A percentile compares a stretch with the other conserved stretches of the same genome.
Conservation (phyloP, 2,113 vertebrate species). For the Corynorhinus townsendii region DNA sequence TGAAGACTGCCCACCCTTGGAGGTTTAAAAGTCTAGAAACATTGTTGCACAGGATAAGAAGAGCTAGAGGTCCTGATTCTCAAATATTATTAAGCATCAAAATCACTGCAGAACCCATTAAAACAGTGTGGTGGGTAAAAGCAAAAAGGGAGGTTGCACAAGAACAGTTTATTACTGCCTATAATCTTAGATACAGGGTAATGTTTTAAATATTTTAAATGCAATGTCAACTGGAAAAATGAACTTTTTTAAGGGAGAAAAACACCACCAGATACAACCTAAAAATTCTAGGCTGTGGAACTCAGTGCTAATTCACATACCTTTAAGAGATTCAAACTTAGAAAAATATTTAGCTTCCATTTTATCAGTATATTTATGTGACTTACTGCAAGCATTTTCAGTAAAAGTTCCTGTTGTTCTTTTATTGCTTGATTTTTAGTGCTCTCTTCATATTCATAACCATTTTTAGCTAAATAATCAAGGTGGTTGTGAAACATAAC, state of each 20-base stretch:
- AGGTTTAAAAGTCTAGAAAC: background rate
- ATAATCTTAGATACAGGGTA: background rate
- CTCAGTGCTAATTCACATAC: background rate
- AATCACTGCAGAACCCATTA: background rate
- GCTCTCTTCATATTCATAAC: conserved; percentile 89
- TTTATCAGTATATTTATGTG: conserved; percentile 16
- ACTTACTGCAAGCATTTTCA: conserved; percentile 99
- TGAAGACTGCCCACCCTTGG: background rate
- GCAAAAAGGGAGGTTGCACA: background rate
- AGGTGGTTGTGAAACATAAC: conserved; percentile 89
- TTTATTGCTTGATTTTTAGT: conserved; percentile 84
- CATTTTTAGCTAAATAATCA: conserved; percentile 89
- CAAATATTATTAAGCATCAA: background rate
- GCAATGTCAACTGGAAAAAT: background rate
- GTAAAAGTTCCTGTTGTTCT: conserved; percentile 94
- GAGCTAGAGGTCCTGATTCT: background rate
- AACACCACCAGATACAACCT: background rate
- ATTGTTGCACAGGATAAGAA: background rate
- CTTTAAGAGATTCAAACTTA: conserved; percentile 23
- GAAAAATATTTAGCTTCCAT: conserved; percentile 1
- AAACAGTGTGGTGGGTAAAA: background rate
- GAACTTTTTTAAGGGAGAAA: background rate
- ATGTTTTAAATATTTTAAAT: conserved; percentile 12
- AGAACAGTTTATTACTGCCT: background rate
- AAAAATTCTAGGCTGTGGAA: background rate